Evolutionary conservation across 2,888 invertebrate species (phyloP), one percentile per base, ranked within the genome.

Genomic region (Nymphalis polychloros): DNA sequence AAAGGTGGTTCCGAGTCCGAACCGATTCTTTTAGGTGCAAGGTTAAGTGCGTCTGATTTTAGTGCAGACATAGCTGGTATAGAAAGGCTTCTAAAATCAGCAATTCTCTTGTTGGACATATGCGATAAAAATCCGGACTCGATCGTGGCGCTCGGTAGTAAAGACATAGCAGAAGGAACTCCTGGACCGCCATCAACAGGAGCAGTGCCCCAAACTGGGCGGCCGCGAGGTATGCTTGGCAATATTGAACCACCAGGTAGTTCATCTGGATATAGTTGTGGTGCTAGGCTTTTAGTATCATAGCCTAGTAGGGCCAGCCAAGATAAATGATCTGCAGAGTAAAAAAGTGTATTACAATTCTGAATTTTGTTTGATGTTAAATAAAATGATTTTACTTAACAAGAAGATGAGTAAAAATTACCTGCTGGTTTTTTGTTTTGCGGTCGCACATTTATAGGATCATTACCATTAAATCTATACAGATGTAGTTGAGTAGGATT

Each of bases 391-490:
- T 31, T 31, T 41, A 2, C 13, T 41, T 4, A 41, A 41, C 13
- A 13, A 10, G 13, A 41, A 41, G 13, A 41, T 41, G 10, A 13
- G 10, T 47, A 20, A 48, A 64, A 63, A 57, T 82, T 92, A 96
- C 96, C 96, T 85, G 94, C 94, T 64, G 97, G 96, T 84, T 95
- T 95, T 75, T 95, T 94, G 69, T 95, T 93, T 74, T 95, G 94
- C 63, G 96, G 95, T 64, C 94, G 93, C 49, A 96, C 95, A 79
- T 98, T 98, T 75, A 98, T 97, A 8, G 98, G 98, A 91, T 98
- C 97, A 79, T 98, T 98, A 72, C 97, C 97, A 83, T 97, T 97
- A 81, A 98, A 97, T 79, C 98, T 94, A 84, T 98, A 98, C 49
- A 98, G 89, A 86, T 98, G 97, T 74, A 98, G 90, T 72, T 97